Evolutionary conservation across 1,140 invertebrate species (phyloP).

Genomic region (Lineus longissimus): DNA sequence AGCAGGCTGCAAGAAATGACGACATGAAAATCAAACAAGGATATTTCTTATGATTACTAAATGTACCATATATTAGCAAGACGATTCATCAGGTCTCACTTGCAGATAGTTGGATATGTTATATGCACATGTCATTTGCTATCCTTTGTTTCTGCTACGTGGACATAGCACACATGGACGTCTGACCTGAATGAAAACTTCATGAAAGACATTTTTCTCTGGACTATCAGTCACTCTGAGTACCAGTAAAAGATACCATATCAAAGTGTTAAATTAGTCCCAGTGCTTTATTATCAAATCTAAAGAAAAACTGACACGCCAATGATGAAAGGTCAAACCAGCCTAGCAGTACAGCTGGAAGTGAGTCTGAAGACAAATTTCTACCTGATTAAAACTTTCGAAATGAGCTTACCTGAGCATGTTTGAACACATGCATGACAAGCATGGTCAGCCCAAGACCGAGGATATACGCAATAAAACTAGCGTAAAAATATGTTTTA

Average conservation of each 20-base stretch:
- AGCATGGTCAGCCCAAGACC: constrained; percentile 91
- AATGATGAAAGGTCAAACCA: no score
- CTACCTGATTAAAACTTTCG: constrained; percentile 7
- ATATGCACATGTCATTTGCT: no score
- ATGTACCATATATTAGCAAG: not conserved
- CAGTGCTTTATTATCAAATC: no score
- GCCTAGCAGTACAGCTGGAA: no score
- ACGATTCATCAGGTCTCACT: not conserved
- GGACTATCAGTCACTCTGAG: no score
- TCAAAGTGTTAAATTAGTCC: no score
- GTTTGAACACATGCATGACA: constrained; percentile 98
- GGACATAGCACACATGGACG: no score
- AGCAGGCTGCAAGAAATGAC: constrained; percentile 87
- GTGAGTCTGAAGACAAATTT: not conserved
- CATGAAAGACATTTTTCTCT: no score
- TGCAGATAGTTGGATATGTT: not conserved
- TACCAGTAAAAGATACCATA: no score
- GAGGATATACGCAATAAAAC: constrained; percentile 88
- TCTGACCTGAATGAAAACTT: no score
- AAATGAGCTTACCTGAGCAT: constrained; percentile 64
- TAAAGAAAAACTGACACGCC: no score
- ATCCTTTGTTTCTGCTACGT: no score
- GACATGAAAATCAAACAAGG: not conserved
- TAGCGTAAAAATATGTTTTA: constrained; percentile 90
- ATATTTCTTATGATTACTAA: not conserved